phyloP scores from a whole-genome alignment of 2,888 invertebrate species.

The Andrena marginata region DNA sequence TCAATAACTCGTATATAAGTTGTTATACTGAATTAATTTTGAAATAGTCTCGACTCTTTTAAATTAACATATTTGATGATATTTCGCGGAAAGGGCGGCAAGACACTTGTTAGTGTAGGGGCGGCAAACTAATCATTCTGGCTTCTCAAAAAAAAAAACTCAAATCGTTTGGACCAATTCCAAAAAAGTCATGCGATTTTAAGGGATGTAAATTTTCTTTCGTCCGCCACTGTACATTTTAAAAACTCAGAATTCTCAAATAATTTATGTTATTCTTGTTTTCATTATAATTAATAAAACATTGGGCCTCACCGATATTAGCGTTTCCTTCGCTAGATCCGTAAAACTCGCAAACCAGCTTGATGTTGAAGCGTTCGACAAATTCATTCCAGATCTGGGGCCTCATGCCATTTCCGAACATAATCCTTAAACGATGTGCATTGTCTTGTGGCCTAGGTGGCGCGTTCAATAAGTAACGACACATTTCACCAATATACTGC shows the following conservation, averaged over 20 bases:
- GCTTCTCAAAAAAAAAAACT: too few relatives aligned
- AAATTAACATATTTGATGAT: too few relatives aligned
- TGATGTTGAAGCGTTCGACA: slow-evolving; percentile 87
- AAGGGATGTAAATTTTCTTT: too few relatives aligned
- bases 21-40: too few relatives aligned
- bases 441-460: slow-evolving; percentile 85
- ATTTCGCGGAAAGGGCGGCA: too few relatives aligned
- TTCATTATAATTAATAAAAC: neutral
- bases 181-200: too few relatives aligned
- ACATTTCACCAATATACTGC: slow-evolving; percentile 88
- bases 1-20: too few relatives aligned
- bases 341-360: slow-evolving; percentile 88
- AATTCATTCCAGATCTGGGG: slow-evolving; percentile 90
- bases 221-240: too few relatives aligned
- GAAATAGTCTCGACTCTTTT: too few relatives aligned
- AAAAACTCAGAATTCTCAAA: neutral
- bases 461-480: slow-evolving; percentile 87
- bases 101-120: too few relatives aligned
- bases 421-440: slow-evolving; percentile 86
- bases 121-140: too few relatives aligned
- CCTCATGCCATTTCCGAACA: slow-evolving; percentile 91
- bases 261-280: neutral
- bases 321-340: slow-evolving; percentile 91
- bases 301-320: slow-evolving; percentile 85
- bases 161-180: too few relatives aligned